Evolutionary conservation across 1,140 invertebrate species (phyloP), one percentile per base, ranked within the genome.

Genomic region (Propsilocerus akamusi): DNA sequence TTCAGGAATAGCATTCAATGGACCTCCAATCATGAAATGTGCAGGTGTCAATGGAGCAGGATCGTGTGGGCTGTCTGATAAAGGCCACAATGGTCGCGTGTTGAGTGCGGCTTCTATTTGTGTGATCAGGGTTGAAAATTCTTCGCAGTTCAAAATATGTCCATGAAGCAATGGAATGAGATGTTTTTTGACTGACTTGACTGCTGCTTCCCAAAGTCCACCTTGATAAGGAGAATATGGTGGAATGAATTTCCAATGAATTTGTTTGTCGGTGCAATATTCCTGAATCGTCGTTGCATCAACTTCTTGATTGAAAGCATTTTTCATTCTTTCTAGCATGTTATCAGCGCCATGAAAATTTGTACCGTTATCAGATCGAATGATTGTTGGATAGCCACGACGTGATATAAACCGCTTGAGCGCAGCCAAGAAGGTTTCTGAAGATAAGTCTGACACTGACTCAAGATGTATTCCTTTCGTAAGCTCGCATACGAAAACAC

Each of bases 21-120:
- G 53, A 20, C 53, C 32, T 11, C 64, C 63, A 30, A 58, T 61
- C 25, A 68, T 48, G 53, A 68, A 68, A 57, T 70, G 64, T 10
- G 52, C 57, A 3, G 66, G 64, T 10, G 66, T 65, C 7, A 68
- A 47, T n/a, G 56, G 50, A 25, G 46, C 47, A 5, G 59, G 53
- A 20, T 66, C 62, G 28, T 56, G 54, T 47, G 57, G 53, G 52
- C 59, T 55, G 37, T 30, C 51, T 11, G 56, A 56, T 11, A 63
- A 17, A 5, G 57, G 55, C 25, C 49, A 51, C 5, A 66, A 25
- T 4, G 63, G 63, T 2, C 65, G 46, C 12, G 56, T 56, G 47
- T 64, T 65, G n/a, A 63, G 28, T 23, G 57, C 23, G 20, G 55
- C 55, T 46, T 63, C 62, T 10, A 61, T 57, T 53, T 59, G 55